Percentiles rank a stretch among this genome's conserved stretches.
These are phyloP conservation scores for Pachyramphus minor DNA, from an alignment of 2,113 vertebrate species.

Conservation along the genomic window DNA sequence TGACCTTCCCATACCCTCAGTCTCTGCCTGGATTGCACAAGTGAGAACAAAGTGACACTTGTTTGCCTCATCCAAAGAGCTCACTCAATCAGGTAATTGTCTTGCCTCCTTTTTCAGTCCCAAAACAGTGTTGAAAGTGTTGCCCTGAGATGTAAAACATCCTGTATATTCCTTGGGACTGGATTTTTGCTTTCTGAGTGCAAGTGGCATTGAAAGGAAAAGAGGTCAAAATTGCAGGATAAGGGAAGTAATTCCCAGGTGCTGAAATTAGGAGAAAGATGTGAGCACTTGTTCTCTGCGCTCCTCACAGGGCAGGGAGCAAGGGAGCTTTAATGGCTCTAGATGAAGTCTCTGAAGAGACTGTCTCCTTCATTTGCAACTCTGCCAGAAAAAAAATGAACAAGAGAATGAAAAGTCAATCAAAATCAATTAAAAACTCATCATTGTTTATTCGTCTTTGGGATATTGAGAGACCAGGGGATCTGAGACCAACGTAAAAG, in stretches of 20 bases:
- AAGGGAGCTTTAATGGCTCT: neutral
- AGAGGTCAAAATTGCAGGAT: neutral
- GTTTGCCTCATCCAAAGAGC: neutral
- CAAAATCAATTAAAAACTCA: neutral
- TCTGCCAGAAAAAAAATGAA: neutral
- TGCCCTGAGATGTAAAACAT: neutral
- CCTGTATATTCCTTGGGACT: neutral
- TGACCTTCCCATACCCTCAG: neutral
- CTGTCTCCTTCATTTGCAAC: neutral
- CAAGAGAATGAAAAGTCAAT: neutral
- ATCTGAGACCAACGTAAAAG: neutral
- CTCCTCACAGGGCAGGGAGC: neutral
- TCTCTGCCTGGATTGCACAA: neutral
- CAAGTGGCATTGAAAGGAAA: neutral
- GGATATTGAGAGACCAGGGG: neutral
- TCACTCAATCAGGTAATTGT: conserved; percentile 35
- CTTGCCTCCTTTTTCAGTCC: neutral
- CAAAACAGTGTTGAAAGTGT: neutral
- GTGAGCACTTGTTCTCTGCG: neutral
- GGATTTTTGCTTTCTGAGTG: neutral
- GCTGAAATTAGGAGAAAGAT: neutral
- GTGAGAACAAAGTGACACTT: conserved; percentile 20
- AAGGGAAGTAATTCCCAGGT: neutral
- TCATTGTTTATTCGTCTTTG: neutral
- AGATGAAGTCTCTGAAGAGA: neutral